These are phyloP conservation scores for Caloenas nicobarica DNA, from an alignment of 2,113 vertebrate species.

Conservation along the genomic window DNA sequence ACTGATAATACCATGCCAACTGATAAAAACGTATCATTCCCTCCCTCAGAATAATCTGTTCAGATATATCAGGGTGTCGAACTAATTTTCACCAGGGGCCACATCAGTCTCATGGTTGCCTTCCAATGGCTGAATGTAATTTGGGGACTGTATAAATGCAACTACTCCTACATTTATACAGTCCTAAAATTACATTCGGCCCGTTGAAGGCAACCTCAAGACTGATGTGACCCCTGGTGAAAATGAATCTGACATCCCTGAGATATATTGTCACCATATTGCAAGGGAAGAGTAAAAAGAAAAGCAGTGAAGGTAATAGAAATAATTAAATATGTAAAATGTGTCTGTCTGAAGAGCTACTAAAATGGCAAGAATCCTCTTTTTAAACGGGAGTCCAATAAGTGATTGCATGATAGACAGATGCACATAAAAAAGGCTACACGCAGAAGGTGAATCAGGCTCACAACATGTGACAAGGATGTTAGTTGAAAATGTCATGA, in stretches of 20 bases:
- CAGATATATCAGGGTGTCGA: neutral
- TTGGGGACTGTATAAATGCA: no score
- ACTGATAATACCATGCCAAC: neutral
- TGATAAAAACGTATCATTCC: neutral
- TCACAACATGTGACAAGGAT: rapidly evolving
- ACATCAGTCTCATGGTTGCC: no score
- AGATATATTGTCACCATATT: neutral
- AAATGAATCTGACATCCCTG: no score
- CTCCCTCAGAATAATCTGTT: neutral
- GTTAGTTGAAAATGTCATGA: neutral
- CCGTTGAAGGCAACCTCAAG: no score
- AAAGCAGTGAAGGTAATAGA: neutral
- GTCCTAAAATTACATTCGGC: no score
- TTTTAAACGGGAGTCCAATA: neutral
- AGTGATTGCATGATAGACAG: neutral
- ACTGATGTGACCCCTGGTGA: no score
- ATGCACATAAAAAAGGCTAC: neutral
- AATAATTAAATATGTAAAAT: neutral
- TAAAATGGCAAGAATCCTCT: neutral
- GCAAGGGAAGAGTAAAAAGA: neutral
- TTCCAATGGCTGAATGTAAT: no score
- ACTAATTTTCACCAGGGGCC: no score
- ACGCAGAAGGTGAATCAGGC: neutral
- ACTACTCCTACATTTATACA: no score
- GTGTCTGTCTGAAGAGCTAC: neutral